A percentile compares a stretch with the other conserved stretches of the same genome.
phyloP scores from a whole-genome alignment of 2,888 invertebrate genomes.

The Clunio marinus region DNA sequence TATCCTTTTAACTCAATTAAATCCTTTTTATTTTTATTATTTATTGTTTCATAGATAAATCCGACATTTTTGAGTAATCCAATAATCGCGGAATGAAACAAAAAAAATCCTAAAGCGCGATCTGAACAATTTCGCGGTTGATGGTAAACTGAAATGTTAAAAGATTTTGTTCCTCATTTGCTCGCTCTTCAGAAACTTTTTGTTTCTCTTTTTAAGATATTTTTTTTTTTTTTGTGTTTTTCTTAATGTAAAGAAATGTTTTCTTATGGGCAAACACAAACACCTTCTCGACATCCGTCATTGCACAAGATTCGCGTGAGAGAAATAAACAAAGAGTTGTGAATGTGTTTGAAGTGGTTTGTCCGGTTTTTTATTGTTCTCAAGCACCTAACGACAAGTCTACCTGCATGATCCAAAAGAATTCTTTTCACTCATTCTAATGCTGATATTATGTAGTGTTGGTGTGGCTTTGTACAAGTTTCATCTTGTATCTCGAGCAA shows the following conservation, averaged over 20 bases:
- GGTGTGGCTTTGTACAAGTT: too few relatives aligned
- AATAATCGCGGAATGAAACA: too few relatives aligned
- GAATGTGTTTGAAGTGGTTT: slow-evolving; percentile 28
- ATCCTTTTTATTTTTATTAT: background rate
- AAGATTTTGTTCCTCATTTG: slow-evolving; percentile 37
- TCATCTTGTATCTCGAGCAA: too few relatives aligned
- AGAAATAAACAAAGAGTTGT: background rate
- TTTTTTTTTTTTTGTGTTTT: too few relatives aligned
- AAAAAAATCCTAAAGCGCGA: slow-evolving; percentile 42
- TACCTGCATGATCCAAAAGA: slow-evolving; percentile 33
- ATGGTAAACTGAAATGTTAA: slow-evolving; percentile 47
- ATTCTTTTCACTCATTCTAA: slow-evolving; percentile 29
- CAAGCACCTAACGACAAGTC: slow-evolving; percentile 12
- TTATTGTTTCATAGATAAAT: background rate
- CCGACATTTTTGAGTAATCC: slow-evolving; percentile 14
- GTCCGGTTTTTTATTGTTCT: slow-evolving; percentile 31
- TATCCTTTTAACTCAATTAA: background rate
- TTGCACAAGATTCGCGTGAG: slow-evolving; percentile 16
- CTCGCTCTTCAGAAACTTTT: background rate
- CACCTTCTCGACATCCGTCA: slow-evolving; percentile 25
- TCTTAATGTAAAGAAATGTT: background rate
- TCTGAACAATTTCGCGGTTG: slow-evolving; percentile 50
- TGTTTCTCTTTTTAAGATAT: background rate
- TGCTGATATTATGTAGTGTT: background rate
- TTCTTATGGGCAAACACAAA: slow-evolving; percentile 3